Evolutionary conservation across 2,888 invertebrate species (phyloP), one percentile per base, ranked within the genome.

Genomic region (Cynaeus angustus): DNA sequence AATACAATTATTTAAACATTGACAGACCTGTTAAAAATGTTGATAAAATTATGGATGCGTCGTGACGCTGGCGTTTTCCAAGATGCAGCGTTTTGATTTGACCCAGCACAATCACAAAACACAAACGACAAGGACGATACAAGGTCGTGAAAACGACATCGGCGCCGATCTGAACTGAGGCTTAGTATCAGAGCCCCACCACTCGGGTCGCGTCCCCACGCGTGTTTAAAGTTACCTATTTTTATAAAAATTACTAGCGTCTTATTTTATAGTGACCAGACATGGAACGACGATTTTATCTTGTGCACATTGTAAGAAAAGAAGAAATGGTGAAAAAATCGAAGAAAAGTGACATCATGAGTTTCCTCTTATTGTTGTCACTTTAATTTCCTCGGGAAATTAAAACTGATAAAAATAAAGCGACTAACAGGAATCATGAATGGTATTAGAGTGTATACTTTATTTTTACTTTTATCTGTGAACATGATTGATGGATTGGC

Each of bases 111-210:
- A 77, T 77, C 80, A 81, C 80, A 77, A 76, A 77, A 83, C 82
- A 82, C 79, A 74, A 61, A 26, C 75, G 77, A 74, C 82, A 83
- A 84, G 83, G 83, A 80, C 83, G 80, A 79, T 79, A 71, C 84
- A 85, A 85, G 85, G 85, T 83, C 84, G 83, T 76, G 73, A 85
- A 85, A 85, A 84, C 85, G 85, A 84, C 77, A 82, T 80, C 82
- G 82, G 81, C 83, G 85, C 87, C 86, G 84, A 85, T 82, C 82
- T 81, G 79, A 83, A 82, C 82, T 16, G 45, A 30, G 56, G 50
- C 41, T 41, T 41, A 41, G 48, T 33, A 30, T 16, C 58, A 14
- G 33, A 14, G 16, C 58, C 58, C 67, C 59, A 67, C 67, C 38
- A 67, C 67, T 58, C 33, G 28, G 33, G 21, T 37, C 30, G 10